These are phyloP conservation scores for Drosophila setosimentum DNA, from an alignment of 2,888 invertebrate species.

Conservation along the genomic window DNA sequence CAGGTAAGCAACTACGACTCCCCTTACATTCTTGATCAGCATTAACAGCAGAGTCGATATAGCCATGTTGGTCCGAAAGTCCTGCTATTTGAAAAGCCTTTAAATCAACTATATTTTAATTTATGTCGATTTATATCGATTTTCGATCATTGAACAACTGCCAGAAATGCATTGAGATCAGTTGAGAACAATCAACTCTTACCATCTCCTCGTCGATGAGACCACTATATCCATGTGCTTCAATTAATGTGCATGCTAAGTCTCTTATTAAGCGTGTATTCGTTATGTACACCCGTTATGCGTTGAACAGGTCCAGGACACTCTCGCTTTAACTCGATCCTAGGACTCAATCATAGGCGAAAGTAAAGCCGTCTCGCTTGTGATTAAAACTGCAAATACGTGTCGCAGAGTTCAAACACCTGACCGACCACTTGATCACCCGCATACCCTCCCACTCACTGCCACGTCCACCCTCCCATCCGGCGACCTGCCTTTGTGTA, in stretches of 20 bases:
- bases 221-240: neutral
- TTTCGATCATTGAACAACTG: neutral
- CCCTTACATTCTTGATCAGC: neutral
- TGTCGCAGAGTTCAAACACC: slow-evolving; percentile 11
- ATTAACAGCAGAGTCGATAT: neutral
- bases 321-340: neutral
- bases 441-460: neutral
- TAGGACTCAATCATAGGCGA: slow-evolving; percentile 2
- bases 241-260: neutral
- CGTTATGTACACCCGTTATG: neutral
- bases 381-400: slow-evolving; percentile 60
- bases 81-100: neutral
- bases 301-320: no score
- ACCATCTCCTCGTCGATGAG: neutral
- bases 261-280: neutral
- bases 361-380: slow-evolving; percentile 41
- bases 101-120: neutral
- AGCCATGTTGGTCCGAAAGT: neutral
- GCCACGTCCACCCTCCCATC: neutral
- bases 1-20: neutral
- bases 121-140: neutral
- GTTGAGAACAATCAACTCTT: neutral
- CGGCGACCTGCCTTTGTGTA: neutral
- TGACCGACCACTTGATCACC: neutral
- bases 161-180: neutral